A percentile compares a stretch with the other conserved stretches of the same genome.
These are phyloP conservation scores for Sebastes fasciatus DNA, from an alignment of 2,113 vertebrate genomes.

Conservation along the genomic window DNA sequence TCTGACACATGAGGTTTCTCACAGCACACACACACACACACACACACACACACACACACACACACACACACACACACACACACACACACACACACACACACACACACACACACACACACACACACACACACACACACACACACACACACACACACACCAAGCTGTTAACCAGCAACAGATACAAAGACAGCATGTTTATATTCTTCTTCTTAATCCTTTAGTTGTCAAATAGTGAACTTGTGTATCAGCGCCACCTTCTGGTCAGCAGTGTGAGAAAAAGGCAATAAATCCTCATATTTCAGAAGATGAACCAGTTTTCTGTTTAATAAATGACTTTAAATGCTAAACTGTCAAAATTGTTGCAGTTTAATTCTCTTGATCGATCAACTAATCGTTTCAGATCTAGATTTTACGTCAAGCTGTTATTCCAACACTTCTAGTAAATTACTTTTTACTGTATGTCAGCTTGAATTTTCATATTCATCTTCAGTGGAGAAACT, in stretches of 20 bases:
- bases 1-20: conserved; percentile 25
- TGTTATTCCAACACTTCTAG: not conserved
- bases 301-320: not conserved
- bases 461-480: conserved; percentile 8
- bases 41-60: not conserved
- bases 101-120: not conserved
- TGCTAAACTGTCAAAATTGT: not conserved
- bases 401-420: not conserved
- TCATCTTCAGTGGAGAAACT: not conserved
- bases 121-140: not conserved
- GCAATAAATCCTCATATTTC: not conserved
- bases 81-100: not conserved
- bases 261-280: not conserved
- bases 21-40: not conserved
- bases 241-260: conserved; percentile 2
- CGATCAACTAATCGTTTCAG: not conserved
- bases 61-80: not conserved
- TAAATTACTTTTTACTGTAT: not conserved
- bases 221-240: not conserved
- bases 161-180: too few relatives aligned
- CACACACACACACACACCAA: not conserved
- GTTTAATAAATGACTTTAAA: not conserved
- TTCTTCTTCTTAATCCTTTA: not conserved
- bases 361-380: not conserved
- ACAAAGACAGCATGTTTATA: not conserved